Conservation (phyloP, 2,113 vertebrate species). For the Campylorhamphus procurvoides region DNA sequence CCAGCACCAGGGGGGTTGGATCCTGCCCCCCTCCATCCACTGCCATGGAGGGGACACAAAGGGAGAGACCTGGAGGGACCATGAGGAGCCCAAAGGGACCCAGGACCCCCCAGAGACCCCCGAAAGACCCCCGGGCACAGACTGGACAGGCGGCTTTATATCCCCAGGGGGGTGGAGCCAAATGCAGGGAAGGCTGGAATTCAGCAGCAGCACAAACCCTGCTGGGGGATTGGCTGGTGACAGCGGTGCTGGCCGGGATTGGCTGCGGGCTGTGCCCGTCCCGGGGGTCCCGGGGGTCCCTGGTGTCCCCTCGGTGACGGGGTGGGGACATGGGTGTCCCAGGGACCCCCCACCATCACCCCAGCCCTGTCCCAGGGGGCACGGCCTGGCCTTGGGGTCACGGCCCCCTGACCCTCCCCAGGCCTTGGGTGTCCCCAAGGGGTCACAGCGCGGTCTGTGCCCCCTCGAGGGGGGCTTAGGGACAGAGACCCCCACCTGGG, state of each 20-base stretch:
- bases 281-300: rapidly evolving
- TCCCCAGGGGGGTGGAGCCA: neutral
- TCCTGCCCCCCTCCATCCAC: neutral
- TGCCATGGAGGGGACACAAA: rapidly evolving
- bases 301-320: neutral
- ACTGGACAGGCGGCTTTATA: rapidly evolving
- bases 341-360: rapidly evolving
- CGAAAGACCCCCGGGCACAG: rapidly evolving
- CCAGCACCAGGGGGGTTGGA: rapidly evolving
- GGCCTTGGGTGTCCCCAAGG: neutral
- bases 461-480: rapidly evolving
- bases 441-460: neutral
- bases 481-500: neutral
- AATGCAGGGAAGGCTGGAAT: neutral
- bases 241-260: neutral
- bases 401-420: rapidly evolving
- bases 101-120: too few species aligned
- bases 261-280: neutral
- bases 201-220: too few species aligned
- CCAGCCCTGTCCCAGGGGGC: neutral
- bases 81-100: too few species aligned
- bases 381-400: rapidly evolving
- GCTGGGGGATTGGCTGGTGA: neutral
- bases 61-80: too few species aligned
- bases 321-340: rapidly evolving